phyloP scores from a whole-genome alignment of 2,113 vertebrate species.

The Ptilonorhynchus violaceus region DNA sequence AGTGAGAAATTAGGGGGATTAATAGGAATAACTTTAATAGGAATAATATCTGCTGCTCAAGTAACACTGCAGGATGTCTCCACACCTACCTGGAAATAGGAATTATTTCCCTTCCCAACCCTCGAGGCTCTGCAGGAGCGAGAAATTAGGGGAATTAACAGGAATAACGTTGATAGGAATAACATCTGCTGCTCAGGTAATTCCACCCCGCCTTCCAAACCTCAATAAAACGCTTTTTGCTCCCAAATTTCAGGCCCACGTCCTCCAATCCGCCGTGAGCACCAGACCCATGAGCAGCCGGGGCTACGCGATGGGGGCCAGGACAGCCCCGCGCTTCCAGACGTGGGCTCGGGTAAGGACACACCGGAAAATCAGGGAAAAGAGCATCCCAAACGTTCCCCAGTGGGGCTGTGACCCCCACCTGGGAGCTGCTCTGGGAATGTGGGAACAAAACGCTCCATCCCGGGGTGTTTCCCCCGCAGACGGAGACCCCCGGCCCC shows the following conservation, averaged over 20 bases:
- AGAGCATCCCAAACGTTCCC: background rate
- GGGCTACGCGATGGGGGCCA: constrained; percentile 81
- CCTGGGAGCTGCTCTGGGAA: background rate
- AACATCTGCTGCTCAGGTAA: background rate
- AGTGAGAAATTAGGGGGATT: background rate
- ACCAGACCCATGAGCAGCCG: constrained; percentile 76
- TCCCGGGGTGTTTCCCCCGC: background rate
- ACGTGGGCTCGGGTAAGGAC: rapidly evolving
- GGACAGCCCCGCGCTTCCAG: constrained; percentile 69
- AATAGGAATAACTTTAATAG: background rate
- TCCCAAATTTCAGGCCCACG: constrained; percentile 58
- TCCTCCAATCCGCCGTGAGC: constrained; percentile 55
- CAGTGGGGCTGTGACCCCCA: background rate
- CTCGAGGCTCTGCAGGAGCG: no score
- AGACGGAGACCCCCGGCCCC: constrained; percentile 73
- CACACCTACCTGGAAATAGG: background rate
- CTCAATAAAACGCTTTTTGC: background rate
- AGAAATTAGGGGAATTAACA: no score
- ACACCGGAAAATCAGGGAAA: rapidly evolving
- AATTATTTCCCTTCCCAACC: background rate
- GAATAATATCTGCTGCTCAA: background rate
- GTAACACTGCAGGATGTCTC: background rate
- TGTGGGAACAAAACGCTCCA: background rate
- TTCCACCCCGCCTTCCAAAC: background rate
- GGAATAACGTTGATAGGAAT: no score